A percentile compares a stretch with the other conserved stretches of the same genome.
Evolutionary conservation across 2,797 vertebrate genomes (phyloP).

Genomic region (Vireo griseus): DNA sequence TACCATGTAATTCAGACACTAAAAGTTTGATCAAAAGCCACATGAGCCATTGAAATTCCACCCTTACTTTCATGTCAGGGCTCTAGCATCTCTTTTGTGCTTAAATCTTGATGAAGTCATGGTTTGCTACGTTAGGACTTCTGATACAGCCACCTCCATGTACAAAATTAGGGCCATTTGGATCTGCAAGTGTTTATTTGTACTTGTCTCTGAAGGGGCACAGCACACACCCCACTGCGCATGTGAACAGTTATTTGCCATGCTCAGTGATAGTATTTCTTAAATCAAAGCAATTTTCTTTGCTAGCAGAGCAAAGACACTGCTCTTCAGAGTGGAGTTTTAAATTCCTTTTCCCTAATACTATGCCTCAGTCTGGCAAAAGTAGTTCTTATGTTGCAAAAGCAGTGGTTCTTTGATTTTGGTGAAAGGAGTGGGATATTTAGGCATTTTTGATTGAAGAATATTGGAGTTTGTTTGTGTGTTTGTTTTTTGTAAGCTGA

Average conservation of each 20-base stretch:
- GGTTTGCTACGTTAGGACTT: background rate
- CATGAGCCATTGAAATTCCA: background rate
- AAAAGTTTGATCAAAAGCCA: slow-evolving; percentile 41
- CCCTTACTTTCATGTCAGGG: background rate
- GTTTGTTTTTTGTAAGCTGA: background rate
- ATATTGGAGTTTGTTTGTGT: background rate
- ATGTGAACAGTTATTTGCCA: background rate
- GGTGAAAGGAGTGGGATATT: background rate
- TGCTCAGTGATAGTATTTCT: background rate
- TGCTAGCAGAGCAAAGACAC: background rate
- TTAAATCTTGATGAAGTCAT: background rate
- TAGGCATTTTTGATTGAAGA: background rate
- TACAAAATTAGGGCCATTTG: background rate
- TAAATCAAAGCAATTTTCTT: background rate
- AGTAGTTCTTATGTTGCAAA: background rate
- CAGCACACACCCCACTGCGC: background rate
- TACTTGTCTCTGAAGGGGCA: background rate
- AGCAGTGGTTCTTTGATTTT: background rate
- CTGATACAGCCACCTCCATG: background rate
- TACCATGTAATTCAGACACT: slow-evolving; percentile 6
- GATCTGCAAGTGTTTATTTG: background rate
- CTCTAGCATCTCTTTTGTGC: background rate
- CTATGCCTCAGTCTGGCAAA: background rate
- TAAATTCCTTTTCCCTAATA: background rate
- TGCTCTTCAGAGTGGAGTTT: background rate